phyloP scores from a whole-genome alignment of 2,888 invertebrate genomes.

The Neria commutata region DNA sequence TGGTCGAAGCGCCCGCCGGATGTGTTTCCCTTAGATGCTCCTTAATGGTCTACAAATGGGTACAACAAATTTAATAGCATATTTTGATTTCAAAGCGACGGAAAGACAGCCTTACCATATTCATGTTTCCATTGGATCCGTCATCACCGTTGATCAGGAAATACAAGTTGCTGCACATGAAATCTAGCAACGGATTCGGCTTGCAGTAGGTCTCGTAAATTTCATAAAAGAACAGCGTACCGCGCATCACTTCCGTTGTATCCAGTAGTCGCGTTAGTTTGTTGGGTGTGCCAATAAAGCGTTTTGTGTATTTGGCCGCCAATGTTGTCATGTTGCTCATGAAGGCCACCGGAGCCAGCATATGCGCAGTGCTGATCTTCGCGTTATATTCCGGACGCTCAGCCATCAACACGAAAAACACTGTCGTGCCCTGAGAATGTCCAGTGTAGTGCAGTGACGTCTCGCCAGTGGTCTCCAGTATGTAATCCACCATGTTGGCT shows the following conservation, averaged over 20 bases:
- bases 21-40: too few relatives aligned
- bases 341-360: slow-evolving; percentile 37
- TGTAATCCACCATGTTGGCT: slow-evolving; percentile 39
- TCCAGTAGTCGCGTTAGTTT: slow-evolving; percentile 4
- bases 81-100: too few relatives aligned
- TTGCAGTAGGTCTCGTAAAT: slow-evolving; percentile 2
- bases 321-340: slow-evolving; percentile 64
- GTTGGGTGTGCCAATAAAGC: slow-evolving; percentile 20
- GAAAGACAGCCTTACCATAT: slow-evolving; percentile 22
- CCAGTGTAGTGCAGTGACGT: slow-evolving; percentile 35
- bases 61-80: too few relatives aligned
- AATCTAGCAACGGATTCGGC: neutral
- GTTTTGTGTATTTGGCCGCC: slow-evolving; percentile 34
- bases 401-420: slow-evolving; percentile 34
- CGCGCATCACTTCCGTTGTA: slow-evolving; percentile 10
- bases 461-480: slow-evolving; percentile 25
- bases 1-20: slow-evolving; percentile 49
- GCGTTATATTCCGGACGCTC: slow-evolving; percentile 34
- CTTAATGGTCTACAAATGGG: too few relatives aligned
- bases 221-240: slow-evolving; percentile 3
- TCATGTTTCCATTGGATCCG: slow-evolving; percentile 11
- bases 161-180: slow-evolving; percentile 16
- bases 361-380: slow-evolving; percentile 35
- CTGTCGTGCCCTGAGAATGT: slow-evolving; percentile 42
- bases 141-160: slow-evolving; percentile 4